These are phyloP conservation scores for Penelope pileata DNA, from an alignment of 2,113 vertebrate species.

Conservation along the genomic window DNA sequence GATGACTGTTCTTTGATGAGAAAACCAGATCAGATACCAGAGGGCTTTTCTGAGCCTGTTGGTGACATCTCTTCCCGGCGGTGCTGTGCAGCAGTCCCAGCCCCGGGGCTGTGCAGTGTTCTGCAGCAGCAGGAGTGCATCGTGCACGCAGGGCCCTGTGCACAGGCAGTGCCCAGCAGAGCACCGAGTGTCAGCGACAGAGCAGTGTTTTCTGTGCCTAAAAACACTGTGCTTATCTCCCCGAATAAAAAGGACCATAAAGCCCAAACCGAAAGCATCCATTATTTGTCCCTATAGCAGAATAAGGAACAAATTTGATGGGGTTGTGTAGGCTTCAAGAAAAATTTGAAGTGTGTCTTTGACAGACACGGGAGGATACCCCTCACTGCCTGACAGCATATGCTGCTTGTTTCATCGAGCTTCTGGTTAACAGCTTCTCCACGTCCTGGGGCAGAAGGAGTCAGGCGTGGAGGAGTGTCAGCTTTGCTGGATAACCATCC, in stretches of 20 bases:
- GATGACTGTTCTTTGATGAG: background rate
- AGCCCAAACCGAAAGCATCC: background rate
- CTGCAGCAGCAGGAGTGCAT: background rate
- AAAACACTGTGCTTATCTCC: background rate
- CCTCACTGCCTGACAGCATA: conserved; percentile 37
- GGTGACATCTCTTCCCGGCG: background rate
- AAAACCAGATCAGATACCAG: background rate
- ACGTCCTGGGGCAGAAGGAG: conserved; percentile 10
- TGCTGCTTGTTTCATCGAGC: background rate
- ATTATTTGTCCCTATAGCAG: background rate
- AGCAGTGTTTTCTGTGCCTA: background rate
- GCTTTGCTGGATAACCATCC: conserved; percentile 17
- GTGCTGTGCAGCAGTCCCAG: background rate
- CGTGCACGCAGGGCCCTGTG: background rate
- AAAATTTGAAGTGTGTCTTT: background rate
- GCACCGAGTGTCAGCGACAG: background rate
- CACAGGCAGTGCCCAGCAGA: background rate
- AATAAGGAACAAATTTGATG: background rate
- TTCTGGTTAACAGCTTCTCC: conserved; percentile 39
- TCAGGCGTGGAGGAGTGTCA: background rate
- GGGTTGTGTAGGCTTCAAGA: background rate
- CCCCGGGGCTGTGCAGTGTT: background rate
- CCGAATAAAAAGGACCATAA: background rate
- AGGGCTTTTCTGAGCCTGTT: background rate
- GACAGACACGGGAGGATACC: background rate